Conservation (phyloP, 2,888 invertebrate genomes). For the Phengaris alcon region DNA sequence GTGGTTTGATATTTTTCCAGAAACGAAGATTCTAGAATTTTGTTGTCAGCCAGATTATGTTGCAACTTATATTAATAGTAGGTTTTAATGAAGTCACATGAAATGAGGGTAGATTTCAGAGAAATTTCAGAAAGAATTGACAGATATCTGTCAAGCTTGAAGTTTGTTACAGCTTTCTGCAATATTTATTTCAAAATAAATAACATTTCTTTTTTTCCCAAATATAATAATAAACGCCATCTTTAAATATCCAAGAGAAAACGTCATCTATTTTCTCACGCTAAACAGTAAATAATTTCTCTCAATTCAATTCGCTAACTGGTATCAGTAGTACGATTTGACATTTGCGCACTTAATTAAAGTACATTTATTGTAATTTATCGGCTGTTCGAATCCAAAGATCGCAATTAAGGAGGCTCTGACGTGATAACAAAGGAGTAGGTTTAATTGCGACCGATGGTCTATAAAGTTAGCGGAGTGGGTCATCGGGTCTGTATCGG, state of each 20-base stretch:
- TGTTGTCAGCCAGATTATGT: not conserved
- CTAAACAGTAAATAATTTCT: constrained; percentile 24
- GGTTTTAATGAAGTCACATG: too few relatives aligned
- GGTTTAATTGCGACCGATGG: constrained; percentile 69
- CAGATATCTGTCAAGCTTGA: too few relatives aligned
- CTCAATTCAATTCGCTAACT: not conserved
- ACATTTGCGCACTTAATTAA: constrained; percentile 45
- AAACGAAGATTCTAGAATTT: not conserved
- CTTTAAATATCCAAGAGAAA: not conserved
- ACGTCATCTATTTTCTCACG: constrained; percentile 5
- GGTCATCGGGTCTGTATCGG: constrained; percentile 59
- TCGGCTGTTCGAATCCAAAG: constrained; percentile 39
- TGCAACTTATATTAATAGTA: too few relatives aligned
- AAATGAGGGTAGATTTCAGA: too few relatives aligned
- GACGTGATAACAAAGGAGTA: constrained; percentile 44
- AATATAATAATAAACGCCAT: too few relatives aligned
- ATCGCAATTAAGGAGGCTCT: constrained; percentile 44
- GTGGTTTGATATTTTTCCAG: not conserved
- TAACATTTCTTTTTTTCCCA: too few relatives aligned
- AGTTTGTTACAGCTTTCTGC: too few relatives aligned
- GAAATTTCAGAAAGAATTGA: too few relatives aligned
- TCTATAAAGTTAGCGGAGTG: constrained; percentile 70
- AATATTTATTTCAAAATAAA: too few relatives aligned
- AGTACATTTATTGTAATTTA: constrained; percentile 42
- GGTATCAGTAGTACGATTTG: constrained; percentile 32